Conservation (phyloP, 2,113 vertebrate species). For the Empidonax traillii region DNA sequence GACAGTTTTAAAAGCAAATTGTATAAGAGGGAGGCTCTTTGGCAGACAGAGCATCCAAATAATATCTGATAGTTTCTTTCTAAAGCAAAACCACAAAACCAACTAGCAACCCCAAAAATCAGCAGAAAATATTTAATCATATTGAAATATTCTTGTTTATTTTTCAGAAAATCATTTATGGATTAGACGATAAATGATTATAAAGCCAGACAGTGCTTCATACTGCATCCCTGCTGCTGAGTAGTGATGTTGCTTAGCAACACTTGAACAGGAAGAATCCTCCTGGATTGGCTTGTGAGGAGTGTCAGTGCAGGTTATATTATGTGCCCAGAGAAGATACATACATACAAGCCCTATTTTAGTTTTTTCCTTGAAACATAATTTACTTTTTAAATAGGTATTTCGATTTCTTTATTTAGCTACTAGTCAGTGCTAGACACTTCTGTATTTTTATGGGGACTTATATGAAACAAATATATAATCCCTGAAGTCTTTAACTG, state of each 20-base stretch:
- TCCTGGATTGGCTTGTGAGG: constrained; percentile 33
- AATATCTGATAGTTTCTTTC: not conserved
- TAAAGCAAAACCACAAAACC: not conserved
- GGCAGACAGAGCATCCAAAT: not conserved
- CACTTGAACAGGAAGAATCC: constrained; percentile 45
- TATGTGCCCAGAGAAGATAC: not conserved
- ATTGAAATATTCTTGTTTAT: constrained; percentile 40
- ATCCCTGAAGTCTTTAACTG: not conserved
- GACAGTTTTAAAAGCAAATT: not conserved
- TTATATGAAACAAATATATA: not conserved
- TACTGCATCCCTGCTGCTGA: constrained; percentile 52
- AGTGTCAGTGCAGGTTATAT: constrained; percentile 36
- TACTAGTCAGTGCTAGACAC: not conserved
- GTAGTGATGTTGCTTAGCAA: constrained; percentile 73
- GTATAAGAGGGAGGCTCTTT: not conserved
- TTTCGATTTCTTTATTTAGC: not conserved
- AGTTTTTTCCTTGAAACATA: not conserved
- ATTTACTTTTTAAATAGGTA: not conserved
- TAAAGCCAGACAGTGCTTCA: constrained; percentile 41
- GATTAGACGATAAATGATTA: constrained; percentile 55
- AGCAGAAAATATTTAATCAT: constrained; percentile 37
- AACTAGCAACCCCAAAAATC: not conserved
- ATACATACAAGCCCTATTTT: not conserved
- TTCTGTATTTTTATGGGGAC: not conserved
- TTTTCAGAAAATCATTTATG: constrained; percentile 54